Evolutionary conservation across 2,888 invertebrate genomes (phyloP), one percentile per base, ranked within the genome.

Genomic region (Crossocerus cetratus): DNA sequence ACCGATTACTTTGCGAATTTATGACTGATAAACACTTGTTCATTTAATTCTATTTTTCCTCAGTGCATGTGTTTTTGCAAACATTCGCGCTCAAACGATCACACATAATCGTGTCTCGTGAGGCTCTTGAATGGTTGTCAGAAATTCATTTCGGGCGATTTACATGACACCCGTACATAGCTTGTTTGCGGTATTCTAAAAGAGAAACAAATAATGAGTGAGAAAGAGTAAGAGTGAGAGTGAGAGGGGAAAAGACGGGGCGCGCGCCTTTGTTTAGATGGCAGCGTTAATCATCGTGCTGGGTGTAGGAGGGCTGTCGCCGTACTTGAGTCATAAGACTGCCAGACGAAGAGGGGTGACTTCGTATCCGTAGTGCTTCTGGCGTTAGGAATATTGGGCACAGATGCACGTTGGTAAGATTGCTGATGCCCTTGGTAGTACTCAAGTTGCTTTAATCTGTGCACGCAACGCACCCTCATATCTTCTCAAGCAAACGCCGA

Each of bases 91-190:
- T 59, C 49, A 13, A 61, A 45, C 18, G 23, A 44, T 45, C 56
- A 45, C 56, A 23, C 56, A 60, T 69, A 65, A 75, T 65, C 61
- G 70, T 58, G 59, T 3, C 14, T 63, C 58, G 56, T 79, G 76
- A 72, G 74, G 74, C 82, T 78, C 74, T 74, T 79, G 78, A 77
- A 77, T 83, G 84, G 85, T 81, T 81, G 85, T 83, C 83, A 85
- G 83, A 83, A 87, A 87, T 86, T 86, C 84, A 86, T 86, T 86
- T 86, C 74, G 81, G 65, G 73, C 79, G 79, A 86, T 84, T 85
- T 83, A 81, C 81, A 82, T 79, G 80, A 75, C 77, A 69, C 79
- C 68, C 81, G 83, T 80, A 84, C 84, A 86, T 86, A 86, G 82
- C 83, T 81, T 80, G 82, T 78, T 81, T 77, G 78, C 71, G 59